Evolutionary conservation across 1,140 invertebrate species (phyloP), one percentile per base, ranked within the genome.

Genomic region (Panagrolaimus sp.): DNA sequence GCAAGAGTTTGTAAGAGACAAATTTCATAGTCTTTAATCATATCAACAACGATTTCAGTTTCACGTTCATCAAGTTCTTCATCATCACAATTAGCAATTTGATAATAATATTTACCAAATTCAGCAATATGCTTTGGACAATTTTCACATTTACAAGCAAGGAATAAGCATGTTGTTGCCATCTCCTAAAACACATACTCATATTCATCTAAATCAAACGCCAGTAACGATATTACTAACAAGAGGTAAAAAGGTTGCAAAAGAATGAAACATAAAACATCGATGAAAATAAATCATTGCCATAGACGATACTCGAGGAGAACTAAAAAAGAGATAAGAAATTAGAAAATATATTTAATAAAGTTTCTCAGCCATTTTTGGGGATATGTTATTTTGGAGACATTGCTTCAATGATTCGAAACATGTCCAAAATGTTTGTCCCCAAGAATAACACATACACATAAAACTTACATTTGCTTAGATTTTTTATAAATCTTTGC

Each of bases 241-340:
- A n/a, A 15, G 17, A n/a, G 48, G 48, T 21, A 21, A n/a, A 52
- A 52, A 52, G 10, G 48, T 52, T 15, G n/a, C 48, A 52, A 52
- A 52, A n/a, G 48, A 52, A 52, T 52, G 48, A 52, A 21, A 52
- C 48, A 52, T 52, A 24, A 21, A 52, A 15, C 17, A 52, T 15
- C 48, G 48, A 52, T 52, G 48, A 24, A 52, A 52, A 52, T 52
- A 52, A 7, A 52, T 52, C 48, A 52, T 52, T n/a, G 48, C 48
- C 17, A 52, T 24, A 24, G n/a, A 52, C 17, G n/a, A 9, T 12
- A 24, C 48, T n/a, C 48, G 48, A 15, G 26, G n/a, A 0, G 48
- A 52, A 8, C 48, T 52, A 17, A 14, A 52, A 52, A 52, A 52
- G 26, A n/a, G n/a, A n/a, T n/a, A 52, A 21, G 26, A 21, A 52